phyloP scores from a whole-genome alignment of 2,797 vertebrate genomes.

The Oceanodroma leucorhoa region DNA sequence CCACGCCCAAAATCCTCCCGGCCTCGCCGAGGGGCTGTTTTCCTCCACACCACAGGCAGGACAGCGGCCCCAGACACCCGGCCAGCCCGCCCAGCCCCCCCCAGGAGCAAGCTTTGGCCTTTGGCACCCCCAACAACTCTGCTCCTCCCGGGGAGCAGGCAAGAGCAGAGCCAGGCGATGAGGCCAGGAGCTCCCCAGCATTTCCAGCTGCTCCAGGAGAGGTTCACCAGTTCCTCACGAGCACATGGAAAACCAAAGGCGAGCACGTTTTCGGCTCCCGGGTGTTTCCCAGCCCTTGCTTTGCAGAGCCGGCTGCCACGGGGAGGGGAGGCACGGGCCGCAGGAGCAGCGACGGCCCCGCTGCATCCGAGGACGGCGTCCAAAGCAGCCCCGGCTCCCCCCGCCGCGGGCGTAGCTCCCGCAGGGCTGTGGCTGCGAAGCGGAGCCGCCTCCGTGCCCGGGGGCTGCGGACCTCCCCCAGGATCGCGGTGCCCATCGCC shows the following conservation, averaged over 20 bases:
- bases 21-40: rapidly evolving
- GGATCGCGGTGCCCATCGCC: rapidly evolving
- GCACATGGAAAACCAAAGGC: rapidly evolving
- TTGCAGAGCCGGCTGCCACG: background rate
- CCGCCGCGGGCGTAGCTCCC: background rate
- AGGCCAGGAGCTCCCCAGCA: background rate
- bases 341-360: background rate
- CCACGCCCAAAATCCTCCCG: background rate
- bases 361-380: background rate
- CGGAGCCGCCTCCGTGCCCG: no score
- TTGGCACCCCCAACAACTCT: background rate
- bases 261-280: rapidly evolving
- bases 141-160: background rate
- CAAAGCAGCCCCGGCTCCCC: background rate
- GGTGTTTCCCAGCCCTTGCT: background rate
- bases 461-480: no score
- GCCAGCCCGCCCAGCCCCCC: background rate
- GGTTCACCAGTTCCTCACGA: background rate
- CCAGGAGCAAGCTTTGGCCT: no score
- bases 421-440: rapidly evolving
- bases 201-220: background rate
- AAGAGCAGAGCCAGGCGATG: background rate
- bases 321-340: background rate
- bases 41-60: rapidly evolving
- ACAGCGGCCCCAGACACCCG: rapidly evolving